Conservation (phyloP, 2,888 invertebrate species). For the Bombylius major region DNA sequence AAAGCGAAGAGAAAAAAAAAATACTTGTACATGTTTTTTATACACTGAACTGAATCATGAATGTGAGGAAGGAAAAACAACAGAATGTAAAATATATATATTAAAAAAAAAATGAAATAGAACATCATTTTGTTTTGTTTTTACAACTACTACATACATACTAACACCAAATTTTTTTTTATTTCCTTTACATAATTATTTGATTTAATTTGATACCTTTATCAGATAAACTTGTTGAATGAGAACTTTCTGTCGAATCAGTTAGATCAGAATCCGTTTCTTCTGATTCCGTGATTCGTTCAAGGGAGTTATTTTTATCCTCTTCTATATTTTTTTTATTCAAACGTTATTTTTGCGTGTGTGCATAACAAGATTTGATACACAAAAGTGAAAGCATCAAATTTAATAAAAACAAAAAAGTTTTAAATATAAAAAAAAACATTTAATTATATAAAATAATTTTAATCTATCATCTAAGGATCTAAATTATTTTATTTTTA, state of each 20-base stretch:
- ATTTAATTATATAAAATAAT: too few relatives aligned
- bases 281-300: constrained; percentile 36
- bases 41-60: background rate
- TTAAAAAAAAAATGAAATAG: background rate
- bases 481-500: background rate
- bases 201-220: background rate
- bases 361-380: background rate
- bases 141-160: background rate
- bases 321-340: constrained; percentile 5
- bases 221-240: constrained; percentile 33
- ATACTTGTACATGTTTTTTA: background rate
- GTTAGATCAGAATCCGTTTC: constrained; percentile 43
- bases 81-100: background rate
- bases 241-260: constrained; percentile 37
- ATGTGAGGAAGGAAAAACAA: too few relatives aligned
- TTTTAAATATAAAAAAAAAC: background rate
- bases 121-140: too few relatives aligned
- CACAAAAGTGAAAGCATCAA: background rate
- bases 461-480: too few relatives aligned
- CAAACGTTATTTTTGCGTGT: too few relatives aligned
- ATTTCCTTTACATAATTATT: background rate
- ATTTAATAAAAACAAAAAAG: background rate
- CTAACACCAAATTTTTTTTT: background rate
- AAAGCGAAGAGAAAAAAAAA: too few relatives aligned
- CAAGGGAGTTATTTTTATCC: constrained; percentile 18